Percentiles rank a stretch among this genome's conserved stretches.
These are phyloP conservation scores for Pontoporia blainvillei DNA, from an alignment of 2,113 vertebrate species.

Conservation along the genomic window DNA sequence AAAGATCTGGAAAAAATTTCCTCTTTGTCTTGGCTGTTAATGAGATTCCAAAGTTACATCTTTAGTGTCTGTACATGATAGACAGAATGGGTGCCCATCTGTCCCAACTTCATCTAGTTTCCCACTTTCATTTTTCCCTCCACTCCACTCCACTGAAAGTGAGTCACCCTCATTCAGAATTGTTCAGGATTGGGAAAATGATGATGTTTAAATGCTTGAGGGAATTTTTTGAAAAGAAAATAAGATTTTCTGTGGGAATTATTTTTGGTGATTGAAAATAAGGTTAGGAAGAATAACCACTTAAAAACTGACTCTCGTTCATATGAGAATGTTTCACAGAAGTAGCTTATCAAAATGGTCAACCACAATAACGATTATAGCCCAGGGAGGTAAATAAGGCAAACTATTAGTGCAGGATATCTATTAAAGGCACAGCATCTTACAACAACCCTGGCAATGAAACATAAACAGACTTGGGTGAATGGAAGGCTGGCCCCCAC, in stretches of 20 bases:
- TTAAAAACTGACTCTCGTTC: neutral
- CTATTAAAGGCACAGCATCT: constrained; percentile 1
- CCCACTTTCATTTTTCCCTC: neutral
- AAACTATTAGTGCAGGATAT: neutral
- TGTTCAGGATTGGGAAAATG: neutral
- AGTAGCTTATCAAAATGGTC: neutral
- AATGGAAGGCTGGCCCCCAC: neutral
- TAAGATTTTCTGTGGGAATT: neutral
- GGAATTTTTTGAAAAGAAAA: neutral
- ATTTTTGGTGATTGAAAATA: constrained; percentile 1
- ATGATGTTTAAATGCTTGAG: neutral
- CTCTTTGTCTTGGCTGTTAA: neutral
- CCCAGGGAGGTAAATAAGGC: neutral
- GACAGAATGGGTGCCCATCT: neutral
- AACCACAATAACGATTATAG: neutral
- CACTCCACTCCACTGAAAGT: neutral
- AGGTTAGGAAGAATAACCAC: neutral
- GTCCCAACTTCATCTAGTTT: neutral
- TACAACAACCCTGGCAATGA: neutral
- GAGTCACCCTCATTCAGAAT: neutral
- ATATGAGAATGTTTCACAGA: neutral
- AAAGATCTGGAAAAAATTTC: neutral
- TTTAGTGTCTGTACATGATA: neutral
- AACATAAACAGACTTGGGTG: neutral
- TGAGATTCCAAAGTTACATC: neutral